Base-by-base conservation (phyloP, 2,113 vertebrate genomes). In the Furnarius figulus region DNA sequence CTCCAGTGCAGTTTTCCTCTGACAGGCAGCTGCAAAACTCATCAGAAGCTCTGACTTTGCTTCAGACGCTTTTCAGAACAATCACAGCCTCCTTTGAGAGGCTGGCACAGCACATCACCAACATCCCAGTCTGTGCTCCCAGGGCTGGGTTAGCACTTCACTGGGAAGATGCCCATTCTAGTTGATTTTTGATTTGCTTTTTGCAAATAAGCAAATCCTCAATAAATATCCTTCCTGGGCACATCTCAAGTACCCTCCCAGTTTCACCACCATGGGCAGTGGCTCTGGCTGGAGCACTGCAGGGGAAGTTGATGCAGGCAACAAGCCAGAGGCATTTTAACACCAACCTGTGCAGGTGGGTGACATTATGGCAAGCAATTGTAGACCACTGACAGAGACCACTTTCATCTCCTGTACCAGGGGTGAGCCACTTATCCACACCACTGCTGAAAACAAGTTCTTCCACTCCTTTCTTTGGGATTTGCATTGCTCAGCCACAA, bases 31-130 rank as follows among this genome's bases (percentile, higher is more conserved):
- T 70, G 19, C 40, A 92, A 55, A 85, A 62, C 55, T 59, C 66
- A 35, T 8, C 42, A 37, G 53, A 1, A 73, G 44, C 39, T 81
- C 66, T 66, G 53, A 33, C 6, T 68, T 83, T 1, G 3, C 14
- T 52, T 8, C 2, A 2, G 53, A 40, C 3, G 5, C 35, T 42
- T 78, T 47, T 46, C 50, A 55, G 46, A 50, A 44, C 0, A 3
- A 66, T 10, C 58, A 50, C 50, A 85, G 59, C 13, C 30, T 61
- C 31, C 53, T 62, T 12, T 25, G 52, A 79, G 79, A 62, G 61
- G 70, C 66, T 82, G 66, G 35, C 30, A 37, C 4, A 66, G 46
- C 44, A 44, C 0, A 0, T 18, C 37, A 50, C 40, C 83, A 59
- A 25, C 53, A 28, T 6, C 56, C 25, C 4, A 56, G 50, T 46